phyloP scores from a whole-genome alignment of 2,113 vertebrate genomes.

The Anser brachyrhynchus region DNA sequence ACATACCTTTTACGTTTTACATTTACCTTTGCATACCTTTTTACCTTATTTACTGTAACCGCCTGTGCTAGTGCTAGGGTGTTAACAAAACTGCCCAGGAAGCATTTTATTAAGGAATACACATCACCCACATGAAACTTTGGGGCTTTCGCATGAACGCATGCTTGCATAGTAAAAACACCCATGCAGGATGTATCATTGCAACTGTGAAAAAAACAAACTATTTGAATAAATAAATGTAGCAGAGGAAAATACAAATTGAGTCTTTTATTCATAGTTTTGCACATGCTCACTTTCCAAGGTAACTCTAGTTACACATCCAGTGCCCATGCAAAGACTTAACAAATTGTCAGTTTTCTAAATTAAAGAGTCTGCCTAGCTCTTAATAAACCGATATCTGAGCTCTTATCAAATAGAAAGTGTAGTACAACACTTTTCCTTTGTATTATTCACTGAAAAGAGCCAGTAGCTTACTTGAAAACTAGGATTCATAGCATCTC shows the following conservation, averaged over 20 bases:
- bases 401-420: not conserved
- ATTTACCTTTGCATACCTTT: no score
- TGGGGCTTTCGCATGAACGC: fast-evolving
- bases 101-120: not conserved
- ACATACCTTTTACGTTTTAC: no score
- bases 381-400: not conserved
- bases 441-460: not conserved
- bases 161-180: not conserved
- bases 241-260: not conserved
- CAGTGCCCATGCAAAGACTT: not conserved
- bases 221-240: not conserved
- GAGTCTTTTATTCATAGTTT: not conserved
- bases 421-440: not conserved
- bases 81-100: not conserved
- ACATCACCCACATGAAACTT: not conserved
- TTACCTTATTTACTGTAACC: not conserved
- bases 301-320: not conserved
- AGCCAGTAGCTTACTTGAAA: not conserved
- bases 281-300: not conserved
- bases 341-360: not conserved
- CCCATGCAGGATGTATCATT: not conserved
- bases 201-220: not conserved
- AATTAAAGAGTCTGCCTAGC: not conserved
- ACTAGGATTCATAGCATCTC: not conserved
- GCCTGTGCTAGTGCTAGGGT: not conserved